phyloP scores from a whole-genome alignment of 1,140 invertebrate species.

The Eufriesea mexicana region DNA sequence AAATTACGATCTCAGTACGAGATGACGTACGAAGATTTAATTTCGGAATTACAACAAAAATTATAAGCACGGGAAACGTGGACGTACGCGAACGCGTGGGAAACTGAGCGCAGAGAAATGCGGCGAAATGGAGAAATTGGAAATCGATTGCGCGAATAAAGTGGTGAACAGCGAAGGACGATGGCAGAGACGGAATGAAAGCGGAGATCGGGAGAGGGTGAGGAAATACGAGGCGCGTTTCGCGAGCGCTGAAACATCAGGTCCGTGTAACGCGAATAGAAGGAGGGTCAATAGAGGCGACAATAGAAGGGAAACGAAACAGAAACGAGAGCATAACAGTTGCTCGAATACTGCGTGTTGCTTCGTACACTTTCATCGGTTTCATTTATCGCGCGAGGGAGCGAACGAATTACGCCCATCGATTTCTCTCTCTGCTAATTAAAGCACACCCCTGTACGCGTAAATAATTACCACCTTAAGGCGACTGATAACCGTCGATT shows the following conservation, averaged over 20 bases:
- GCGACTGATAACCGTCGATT: too few species aligned
- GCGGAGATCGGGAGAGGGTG: constrained; percentile 5
- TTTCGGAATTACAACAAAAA: too few species aligned
- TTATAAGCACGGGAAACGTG: too few species aligned
- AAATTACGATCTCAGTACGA: too few species aligned
- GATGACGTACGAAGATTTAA: too few species aligned
- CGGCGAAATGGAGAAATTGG: neutral
- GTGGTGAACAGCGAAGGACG: neutral
- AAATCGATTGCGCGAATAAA: neutral
- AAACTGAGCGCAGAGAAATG: too few species aligned
- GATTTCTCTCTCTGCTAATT: constrained; percentile 8
- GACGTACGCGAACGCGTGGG: too few species aligned
- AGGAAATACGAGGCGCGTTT: constrained; percentile 18
- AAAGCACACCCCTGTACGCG: neutral
- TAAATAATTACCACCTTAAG: too few species aligned
- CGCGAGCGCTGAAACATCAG: constrained; percentile 40
- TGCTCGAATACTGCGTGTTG: constrained; percentile 11
- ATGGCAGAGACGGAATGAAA: constrained; percentile 15
- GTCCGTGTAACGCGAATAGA: constrained; percentile 43
- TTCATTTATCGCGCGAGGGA: constrained; percentile 3
- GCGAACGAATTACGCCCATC: neutral
- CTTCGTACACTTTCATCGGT: neutral
- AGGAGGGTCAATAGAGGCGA: constrained; percentile 29
- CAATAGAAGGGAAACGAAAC: constrained; percentile 54
- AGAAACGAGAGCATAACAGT: constrained; percentile 41